Conservation (phyloP, 2,888 invertebrate species). For the Lutraria lutraria region DNA sequence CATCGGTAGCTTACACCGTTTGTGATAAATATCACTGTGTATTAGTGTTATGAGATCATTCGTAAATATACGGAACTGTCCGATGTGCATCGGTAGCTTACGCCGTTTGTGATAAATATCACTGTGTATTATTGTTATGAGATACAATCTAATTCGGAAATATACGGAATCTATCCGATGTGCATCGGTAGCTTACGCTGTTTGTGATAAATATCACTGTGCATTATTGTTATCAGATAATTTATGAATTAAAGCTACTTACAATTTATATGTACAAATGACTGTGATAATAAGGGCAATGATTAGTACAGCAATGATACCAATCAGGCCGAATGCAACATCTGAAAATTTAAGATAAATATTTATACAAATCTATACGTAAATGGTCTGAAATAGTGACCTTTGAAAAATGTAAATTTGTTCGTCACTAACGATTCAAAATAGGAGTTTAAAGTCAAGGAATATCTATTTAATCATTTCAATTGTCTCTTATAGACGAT, state of each 20-base stretch:
- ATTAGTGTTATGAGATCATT: neutral
- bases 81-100: neutral
- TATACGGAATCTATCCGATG: too few relatives aligned
- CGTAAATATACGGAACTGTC: neutral
- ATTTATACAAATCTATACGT: neutral
- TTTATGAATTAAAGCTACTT: neutral
- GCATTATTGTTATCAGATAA: neutral
- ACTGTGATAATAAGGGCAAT: neutral
- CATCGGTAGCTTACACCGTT: neutral
- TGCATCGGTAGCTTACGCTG: too few relatives aligned
- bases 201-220: too few relatives aligned
- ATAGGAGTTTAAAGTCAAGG: neutral
- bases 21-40: neutral
- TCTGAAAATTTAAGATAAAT: neutral
- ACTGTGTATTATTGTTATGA: too few relatives aligned
- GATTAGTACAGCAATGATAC: neutral
- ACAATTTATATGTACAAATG: constrained; percentile 17
- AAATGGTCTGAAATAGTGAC: neutral
- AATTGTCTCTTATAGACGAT: neutral
- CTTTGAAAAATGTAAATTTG: neutral
- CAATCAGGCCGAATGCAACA: neutral
- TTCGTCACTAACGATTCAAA: neutral
- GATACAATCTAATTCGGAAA: too few relatives aligned
- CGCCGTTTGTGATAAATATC: neutral
- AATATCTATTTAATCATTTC: neutral